phyloP scores from a whole-genome alignment of 1,140 invertebrate species.

The Augochlora pura region DNA sequence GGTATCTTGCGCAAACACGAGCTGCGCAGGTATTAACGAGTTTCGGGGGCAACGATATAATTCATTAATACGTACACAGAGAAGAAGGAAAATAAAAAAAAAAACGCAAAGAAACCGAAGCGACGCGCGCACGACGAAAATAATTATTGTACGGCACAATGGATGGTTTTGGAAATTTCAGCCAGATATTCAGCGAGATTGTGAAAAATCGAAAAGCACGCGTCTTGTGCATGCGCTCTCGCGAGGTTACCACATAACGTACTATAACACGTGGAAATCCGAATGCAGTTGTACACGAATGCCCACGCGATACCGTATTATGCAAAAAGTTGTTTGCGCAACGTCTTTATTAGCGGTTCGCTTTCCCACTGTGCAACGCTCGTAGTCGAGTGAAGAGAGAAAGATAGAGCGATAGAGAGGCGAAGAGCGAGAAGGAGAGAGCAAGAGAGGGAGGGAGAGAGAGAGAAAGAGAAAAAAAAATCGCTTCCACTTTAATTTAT shows the following conservation, averaged over 20 bases:
- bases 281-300: slow-evolving; percentile 37
- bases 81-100: neutral
- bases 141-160: slow-evolving; percentile 4
- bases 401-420: neutral
- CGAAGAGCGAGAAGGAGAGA: neutral
- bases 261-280: slow-evolving; percentile 42
- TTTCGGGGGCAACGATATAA: neutral
- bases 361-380: slow-evolving; percentile 42
- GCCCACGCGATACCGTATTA: slow-evolving; percentile 42
- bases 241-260: slow-evolving; percentile 16
- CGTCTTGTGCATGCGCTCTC: too few species aligned
- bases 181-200: slow-evolving; percentile 23
- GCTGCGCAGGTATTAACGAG: too few species aligned
- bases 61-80: neutral
- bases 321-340: slow-evolving; percentile 48
- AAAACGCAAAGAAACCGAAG: neutral
- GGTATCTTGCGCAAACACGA: too few species aligned
- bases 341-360: slow-evolving; percentile 46
- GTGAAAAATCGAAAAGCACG: slow-evolving; percentile 37
- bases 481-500: slow-evolving; percentile 41
- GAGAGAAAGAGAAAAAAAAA: neutral
- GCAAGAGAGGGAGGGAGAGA: neutral
- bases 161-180: slow-evolving; percentile 17
- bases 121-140: neutral
- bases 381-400: neutral